These are phyloP conservation scores for Oreohelix idahoensis DNA, from an alignment of 1,140 invertebrate genomes.

Conservation along the genomic window DNA sequence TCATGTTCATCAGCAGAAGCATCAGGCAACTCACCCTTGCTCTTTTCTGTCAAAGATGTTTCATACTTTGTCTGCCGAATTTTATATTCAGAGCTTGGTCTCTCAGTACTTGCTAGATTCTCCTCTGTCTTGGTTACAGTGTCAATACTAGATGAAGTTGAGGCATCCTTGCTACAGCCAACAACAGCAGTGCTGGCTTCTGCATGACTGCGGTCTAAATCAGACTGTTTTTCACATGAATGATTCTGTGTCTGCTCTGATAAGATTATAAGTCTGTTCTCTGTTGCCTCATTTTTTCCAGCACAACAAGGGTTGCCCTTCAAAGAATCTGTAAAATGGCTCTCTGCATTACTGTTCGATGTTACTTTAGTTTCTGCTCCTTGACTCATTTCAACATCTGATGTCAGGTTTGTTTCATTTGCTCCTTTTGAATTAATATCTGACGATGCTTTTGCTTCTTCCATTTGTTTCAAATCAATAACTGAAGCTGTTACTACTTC, in stretches of 20 bases:
- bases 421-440: neutral
- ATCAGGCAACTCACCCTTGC: neutral
- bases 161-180: too few relatives aligned
- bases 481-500: neutral
- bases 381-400: neutral
- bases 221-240: neutral
- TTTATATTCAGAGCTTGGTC: neutral
- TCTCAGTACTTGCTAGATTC: neutral
- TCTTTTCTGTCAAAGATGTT: neutral
- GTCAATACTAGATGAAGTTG: neutral
- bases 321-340: neutral
- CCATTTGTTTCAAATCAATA: neutral
- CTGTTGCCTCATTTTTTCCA: neutral
- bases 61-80: neutral
- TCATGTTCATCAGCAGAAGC: neutral
- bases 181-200: neutral
- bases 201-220: neutral
- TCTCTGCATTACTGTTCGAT: too few relatives aligned
- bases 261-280: neutral
- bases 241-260: neutral
- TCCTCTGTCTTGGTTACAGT: neutral
- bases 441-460: neutral
- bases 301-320: neutral
- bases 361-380: neutral
- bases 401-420: neutral